A percentile compares a stretch with the other conserved stretches of the same genome.
phyloP scores from a whole-genome alignment of 2,113 vertebrate species.

The Nothocercus julius region DNA sequence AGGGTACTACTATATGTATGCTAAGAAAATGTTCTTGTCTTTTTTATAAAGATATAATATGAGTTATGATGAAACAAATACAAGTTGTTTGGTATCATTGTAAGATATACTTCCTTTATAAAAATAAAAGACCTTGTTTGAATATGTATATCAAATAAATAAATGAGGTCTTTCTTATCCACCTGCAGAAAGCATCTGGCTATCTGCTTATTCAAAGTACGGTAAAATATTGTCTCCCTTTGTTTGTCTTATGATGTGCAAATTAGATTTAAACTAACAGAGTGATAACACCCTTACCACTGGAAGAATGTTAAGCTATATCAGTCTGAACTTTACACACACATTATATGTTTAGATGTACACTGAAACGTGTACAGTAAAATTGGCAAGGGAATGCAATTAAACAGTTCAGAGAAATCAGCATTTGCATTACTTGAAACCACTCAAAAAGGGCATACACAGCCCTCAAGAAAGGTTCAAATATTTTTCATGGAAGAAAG shows the following conservation, averaged over 20 bases:
- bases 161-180: neutral
- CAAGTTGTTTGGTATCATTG: neutral
- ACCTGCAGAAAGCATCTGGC: neutral
- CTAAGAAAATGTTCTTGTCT: neutral
- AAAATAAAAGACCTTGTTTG: conserved; percentile 6
- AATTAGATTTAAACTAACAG: neutral
- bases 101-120: neutral
- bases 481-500: neutral
- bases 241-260: neutral
- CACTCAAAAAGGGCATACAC: neutral
- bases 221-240: neutral
- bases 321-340: neutral
- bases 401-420: conserved; percentile 20
- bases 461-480: neutral
- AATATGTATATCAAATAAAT: neutral
- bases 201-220: neutral
- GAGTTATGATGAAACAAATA: neutral
- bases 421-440: neutral
- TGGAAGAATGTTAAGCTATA: neutral
- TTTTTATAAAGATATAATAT: neutral
- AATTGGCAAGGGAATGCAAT: neutral
- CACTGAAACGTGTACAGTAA: neutral
- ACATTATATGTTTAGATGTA: neutral
- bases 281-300: neutral
- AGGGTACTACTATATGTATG: neutral